Conservation (phyloP, 2,888 invertebrate genomes). For the Chrysomela aeneicollis region DNA sequence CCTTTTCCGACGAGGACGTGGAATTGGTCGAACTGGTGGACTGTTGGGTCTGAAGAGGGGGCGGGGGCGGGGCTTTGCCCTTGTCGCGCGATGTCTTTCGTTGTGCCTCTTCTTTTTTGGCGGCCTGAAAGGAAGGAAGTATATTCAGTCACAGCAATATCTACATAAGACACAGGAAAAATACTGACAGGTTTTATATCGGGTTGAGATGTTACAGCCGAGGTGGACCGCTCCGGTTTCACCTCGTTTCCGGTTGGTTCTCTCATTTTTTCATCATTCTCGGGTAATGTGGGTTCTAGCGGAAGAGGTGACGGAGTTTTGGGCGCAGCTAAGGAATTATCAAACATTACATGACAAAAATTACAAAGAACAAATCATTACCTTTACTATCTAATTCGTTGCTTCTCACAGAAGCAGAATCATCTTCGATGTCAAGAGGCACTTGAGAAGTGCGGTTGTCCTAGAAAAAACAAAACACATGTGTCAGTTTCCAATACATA, state of each 20-base stretch:
- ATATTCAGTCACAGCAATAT: slow-evolving; percentile 4
- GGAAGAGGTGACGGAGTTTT: slow-evolving; percentile 53
- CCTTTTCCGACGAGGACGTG: slow-evolving; percentile 23
- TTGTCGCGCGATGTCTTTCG: slow-evolving; percentile 65
- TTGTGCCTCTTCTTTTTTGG: slow-evolving; percentile 71
- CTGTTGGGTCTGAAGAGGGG: slow-evolving; percentile 58
- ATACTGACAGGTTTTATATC: slow-evolving; percentile 47
- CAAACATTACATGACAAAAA: not conserved
- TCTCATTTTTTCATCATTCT: slow-evolving; percentile 32
- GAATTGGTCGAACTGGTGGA: slow-evolving; percentile 41
- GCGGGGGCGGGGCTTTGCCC: slow-evolving; percentile 59
- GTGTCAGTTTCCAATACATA: too few species aligned
- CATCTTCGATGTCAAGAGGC: slow-evolving; percentile 92
- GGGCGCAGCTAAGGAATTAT: slow-evolving; percentile 58
- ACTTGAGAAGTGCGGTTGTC: slow-evolving; percentile 90
- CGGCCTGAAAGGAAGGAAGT: slow-evolving; percentile 62
- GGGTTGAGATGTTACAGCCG: slow-evolving; percentile 32
- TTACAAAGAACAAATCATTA: slow-evolving; percentile 55
- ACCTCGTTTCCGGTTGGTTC: slow-evolving; percentile 30
- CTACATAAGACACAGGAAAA: not conserved
- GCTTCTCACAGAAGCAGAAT: slow-evolving; percentile 83
- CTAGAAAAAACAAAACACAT: slow-evolving; percentile 56
- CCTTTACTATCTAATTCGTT: slow-evolving; percentile 85
- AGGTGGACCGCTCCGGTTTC: slow-evolving; percentile 29
- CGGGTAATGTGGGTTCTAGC: slow-evolving; percentile 41